Base-by-base conservation (phyloP, 2,888 invertebrate species). In the Philaethria dido region DNA sequence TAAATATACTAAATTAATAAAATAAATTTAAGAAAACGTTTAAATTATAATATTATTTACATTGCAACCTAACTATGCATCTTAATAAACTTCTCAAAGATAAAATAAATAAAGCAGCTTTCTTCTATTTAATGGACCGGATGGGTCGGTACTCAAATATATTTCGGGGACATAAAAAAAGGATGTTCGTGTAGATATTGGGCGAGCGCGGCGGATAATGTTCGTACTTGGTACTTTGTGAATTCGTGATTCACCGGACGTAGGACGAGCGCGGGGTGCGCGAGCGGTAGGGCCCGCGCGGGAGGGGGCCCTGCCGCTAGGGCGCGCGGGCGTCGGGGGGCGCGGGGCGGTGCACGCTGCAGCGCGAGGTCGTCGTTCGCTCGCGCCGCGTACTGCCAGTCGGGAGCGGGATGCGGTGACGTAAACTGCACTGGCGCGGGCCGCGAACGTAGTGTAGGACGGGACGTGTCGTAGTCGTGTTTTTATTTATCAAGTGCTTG, bases 341-440 rank as follows among this genome's bases (percentile, higher is more conserved):
- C 67, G 87, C 82, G 87, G 87, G 85, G 79, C 83, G 87, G 84
- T 89, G 89, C 89, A 89, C 88, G 88, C 85, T 89, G 92, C 90
- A 89, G 88, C 89, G 87, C 89, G 90, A 90, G 91, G 90, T 90
- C 91, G 91, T 89, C 91, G 90, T 83, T 89, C 90, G 89, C 88
- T 81, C 85, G 85, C 87, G 80, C 74, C 74, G 78, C 82, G 83
- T 74, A 78, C 79, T 72, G 88, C 83, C 90, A 92, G 92, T 92
- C 90, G 88, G 91, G 91, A 92, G 90, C 92, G 92, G 92, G 92
- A 92, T 92, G 92, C 92, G 92, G 92, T 92, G 92, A 91, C 92
- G 93, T 91, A 89, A 87, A 87, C 88, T 92, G 92, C 92, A 92
- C 85, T 89, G 92, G 91, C 91, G 86, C 82, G 85, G 86, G 89